Evolutionary conservation across 2,113 vertebrate species (phyloP).

Genomic region (Ptilonorhynchus violaceus): DNA sequence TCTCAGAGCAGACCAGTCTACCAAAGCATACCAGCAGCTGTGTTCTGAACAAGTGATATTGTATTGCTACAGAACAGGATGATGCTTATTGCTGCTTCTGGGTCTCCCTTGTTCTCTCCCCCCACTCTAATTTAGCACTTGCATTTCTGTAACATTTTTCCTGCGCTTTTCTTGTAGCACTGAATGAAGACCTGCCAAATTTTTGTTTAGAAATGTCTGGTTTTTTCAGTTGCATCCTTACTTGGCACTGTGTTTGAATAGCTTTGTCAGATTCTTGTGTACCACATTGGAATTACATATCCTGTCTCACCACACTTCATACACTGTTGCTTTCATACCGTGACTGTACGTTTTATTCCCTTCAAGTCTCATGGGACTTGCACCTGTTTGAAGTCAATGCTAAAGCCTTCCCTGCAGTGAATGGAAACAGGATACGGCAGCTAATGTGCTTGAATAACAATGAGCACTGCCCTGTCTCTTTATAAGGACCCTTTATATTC

Average conservation of each 20-base stretch:
- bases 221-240: constrained; percentile 34
- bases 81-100: constrained; percentile 1
- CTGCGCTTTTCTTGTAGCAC: not conserved
- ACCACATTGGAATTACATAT: constrained; percentile 11
- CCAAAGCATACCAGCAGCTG: not conserved
- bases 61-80: not conserved
- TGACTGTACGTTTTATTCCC: constrained; percentile 45
- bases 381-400: constrained; percentile 53
- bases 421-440: constrained; percentile 8
- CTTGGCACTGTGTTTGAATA: constrained; percentile 46
- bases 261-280: constrained; percentile 31
- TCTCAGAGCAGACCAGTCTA: not conserved
- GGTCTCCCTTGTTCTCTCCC: not conserved
- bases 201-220: not conserved
- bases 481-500: constrained; percentile 10
- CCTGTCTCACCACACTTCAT: constrained; percentile 35
- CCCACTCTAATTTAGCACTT: not conserved
- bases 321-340: constrained; percentile 41
- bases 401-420: constrained; percentile 14
- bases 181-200: constrained; percentile 22
- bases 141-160: not conserved
- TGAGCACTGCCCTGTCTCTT: not conserved
- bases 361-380: constrained; percentile 11
- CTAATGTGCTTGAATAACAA: constrained; percentile 39
- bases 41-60: not conserved